Conservation (phyloP, 2,797 vertebrate genomes). For the Falco peregrinus region DNA sequence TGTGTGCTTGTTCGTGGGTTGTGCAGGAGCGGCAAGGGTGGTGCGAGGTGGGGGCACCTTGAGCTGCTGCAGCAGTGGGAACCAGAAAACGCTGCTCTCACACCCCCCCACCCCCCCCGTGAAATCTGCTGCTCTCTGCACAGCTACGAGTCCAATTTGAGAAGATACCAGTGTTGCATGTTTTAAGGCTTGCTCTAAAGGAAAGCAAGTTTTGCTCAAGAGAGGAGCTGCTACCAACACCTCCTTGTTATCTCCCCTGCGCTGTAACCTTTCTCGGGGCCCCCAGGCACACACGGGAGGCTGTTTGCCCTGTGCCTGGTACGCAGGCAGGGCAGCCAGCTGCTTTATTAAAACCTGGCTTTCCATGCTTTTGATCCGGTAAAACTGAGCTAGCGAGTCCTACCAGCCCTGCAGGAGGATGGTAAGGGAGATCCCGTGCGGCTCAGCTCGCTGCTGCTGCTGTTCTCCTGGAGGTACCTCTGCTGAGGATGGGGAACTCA, state of each 20-base stretch:
- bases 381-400: background rate
- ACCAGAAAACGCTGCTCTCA: background rate
- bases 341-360: background rate
- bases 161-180: background rate
- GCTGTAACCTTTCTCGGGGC: background rate
- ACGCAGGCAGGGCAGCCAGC: background rate
- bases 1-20: accelerated
- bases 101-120: background rate
- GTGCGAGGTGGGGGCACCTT: background rate
- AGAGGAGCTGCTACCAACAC: background rate
- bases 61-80: background rate
- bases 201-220: background rate
- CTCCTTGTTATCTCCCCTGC: background rate
- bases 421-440: background rate
- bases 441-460: background rate
- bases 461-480: background rate
- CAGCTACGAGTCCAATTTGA: accelerated
- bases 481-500: background rate
- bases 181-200: background rate
- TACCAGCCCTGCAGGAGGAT: background rate
- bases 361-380: background rate
- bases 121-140: background rate
- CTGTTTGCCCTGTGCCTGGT: background rate
- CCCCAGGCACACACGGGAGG: background rate
- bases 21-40: background rate